Conservation (phyloP, 2,888 invertebrate species). For the Cephus runcator region DNA sequence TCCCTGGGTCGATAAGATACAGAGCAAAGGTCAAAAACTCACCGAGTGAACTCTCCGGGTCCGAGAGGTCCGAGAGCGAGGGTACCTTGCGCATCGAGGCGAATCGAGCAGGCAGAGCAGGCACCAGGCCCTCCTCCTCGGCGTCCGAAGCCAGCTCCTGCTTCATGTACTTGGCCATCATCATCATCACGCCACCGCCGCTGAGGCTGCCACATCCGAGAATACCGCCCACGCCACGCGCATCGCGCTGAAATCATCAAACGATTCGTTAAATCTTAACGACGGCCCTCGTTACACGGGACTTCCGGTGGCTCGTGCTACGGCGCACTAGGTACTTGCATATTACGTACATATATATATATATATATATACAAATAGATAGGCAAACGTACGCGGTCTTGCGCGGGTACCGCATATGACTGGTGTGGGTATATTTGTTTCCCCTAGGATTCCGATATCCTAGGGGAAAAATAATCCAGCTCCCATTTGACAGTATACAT, state of each 20-base stretch:
- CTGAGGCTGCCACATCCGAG: conserved; percentile 51
- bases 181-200: conserved; percentile 58
- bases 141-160: conserved; percentile 71
- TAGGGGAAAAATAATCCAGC: neutral
- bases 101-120: conserved; percentile 68
- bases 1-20: neutral
- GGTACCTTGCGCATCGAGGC: conserved; percentile 89
- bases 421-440: neutral
- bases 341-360: too few relatives aligned
- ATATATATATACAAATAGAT: neutral
- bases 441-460: neutral
- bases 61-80: conserved; percentile 89
- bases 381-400: neutral
- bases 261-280: conserved; percentile 4
- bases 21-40: conserved; percentile 65
- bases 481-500: neutral
- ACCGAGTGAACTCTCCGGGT: conserved; percentile 90
- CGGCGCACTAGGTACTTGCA: neutral
- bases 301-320: neutral
- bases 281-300: neutral
- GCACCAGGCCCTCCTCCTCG: conserved; percentile 73
- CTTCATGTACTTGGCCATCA: conserved; percentile 67
- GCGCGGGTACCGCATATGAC: neutral
- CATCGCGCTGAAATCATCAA: conserved; percentile 51
- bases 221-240: conserved; percentile 50